Evolutionary conservation across 2,888 invertebrate genomes (phyloP).

Genomic region (Nemoura dubitans): DNA sequence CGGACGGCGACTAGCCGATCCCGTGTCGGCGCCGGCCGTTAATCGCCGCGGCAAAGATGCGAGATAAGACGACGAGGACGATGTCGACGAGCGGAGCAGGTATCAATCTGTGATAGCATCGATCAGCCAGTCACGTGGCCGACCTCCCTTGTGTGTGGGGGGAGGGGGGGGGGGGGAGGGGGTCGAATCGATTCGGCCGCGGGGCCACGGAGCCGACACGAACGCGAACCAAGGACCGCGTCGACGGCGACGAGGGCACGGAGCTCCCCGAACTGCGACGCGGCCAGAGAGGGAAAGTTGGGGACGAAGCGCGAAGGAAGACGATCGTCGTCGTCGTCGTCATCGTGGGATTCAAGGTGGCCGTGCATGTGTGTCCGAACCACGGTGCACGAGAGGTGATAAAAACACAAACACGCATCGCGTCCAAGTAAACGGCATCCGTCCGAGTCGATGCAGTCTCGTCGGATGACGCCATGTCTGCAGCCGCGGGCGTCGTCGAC

Average conservation of each 20-base stretch:
- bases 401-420: too few relatives aligned
- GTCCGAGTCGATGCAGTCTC: too few relatives aligned
- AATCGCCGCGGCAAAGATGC: too few relatives aligned
- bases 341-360: neutral
- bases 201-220: constrained; percentile 27
- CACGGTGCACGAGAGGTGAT: too few relatives aligned
- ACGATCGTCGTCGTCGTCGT: neutral
- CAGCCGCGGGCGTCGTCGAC: too few relatives aligned
- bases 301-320: constrained; percentile 38
- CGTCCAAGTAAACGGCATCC: too few relatives aligned
- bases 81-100: neutral
- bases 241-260: neutral
- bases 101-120: constrained; percentile 12
- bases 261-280: neutral
- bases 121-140: neutral
- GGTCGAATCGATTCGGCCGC: neutral
- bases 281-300: constrained; percentile 38
- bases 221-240: constrained; percentile 18
- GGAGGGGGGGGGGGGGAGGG: constrained; percentile 19
- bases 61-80: neutral
- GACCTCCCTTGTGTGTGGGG: neutral
- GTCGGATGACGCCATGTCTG: too few relatives aligned
- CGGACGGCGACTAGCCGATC: neutral
- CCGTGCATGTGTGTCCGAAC: neutral
- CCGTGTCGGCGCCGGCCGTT: neutral